Evolutionary conservation across 1,140 invertebrate genomes (phyloP).

Genomic region (Drosophila athabasca): DNA sequence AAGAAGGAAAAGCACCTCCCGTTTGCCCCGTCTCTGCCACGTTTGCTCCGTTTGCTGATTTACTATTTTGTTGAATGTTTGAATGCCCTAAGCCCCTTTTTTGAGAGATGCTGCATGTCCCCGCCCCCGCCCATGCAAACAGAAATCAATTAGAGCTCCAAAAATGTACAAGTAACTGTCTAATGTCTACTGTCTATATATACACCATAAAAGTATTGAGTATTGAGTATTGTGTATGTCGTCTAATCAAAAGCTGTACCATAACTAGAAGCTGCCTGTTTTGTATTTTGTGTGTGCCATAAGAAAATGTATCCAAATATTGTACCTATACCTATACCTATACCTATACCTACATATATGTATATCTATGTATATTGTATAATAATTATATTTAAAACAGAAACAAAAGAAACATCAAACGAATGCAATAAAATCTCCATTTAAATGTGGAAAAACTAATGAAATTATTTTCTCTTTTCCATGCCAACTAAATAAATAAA

Average conservation of each 20-base stretch:
- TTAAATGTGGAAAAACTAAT: slow-evolving; percentile 68
- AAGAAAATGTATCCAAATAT: slow-evolving; percentile 51
- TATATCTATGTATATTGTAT: neutral
- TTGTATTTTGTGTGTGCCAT: slow-evolving; percentile 55
- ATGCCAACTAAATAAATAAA: slow-evolving; percentile 50
- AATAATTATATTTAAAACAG: neutral
- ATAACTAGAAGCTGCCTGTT: slow-evolving; percentile 57
- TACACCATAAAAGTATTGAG: too few relatives aligned
- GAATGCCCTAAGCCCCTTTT: slow-evolving; percentile 8
- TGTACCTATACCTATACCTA: too few relatives aligned
- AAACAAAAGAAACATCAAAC: slow-evolving; percentile 11
- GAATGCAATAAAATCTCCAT: slow-evolving; percentile 34
- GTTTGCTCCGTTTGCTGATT: slow-evolving; percentile 46
- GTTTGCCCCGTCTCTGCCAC: slow-evolving; percentile 8
- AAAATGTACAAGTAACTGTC: slow-evolving; percentile 45
- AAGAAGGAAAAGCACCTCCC: slow-evolving; percentile 22
- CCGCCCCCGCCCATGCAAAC: slow-evolving; percentile 3
- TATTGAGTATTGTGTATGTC: slow-evolving; percentile 10
- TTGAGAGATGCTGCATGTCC: slow-evolving; percentile 38
- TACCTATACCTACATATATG: too few relatives aligned
- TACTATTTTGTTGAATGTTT: slow-evolving; percentile 41
- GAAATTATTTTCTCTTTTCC: slow-evolving; percentile 66
- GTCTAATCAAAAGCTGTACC: slow-evolving; percentile 22
- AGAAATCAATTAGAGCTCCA: slow-evolving; percentile 41
- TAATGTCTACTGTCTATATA: too few relatives aligned